phyloP scores from a whole-genome alignment of 2,797 vertebrate species.

The Sylvia borin region DNA sequence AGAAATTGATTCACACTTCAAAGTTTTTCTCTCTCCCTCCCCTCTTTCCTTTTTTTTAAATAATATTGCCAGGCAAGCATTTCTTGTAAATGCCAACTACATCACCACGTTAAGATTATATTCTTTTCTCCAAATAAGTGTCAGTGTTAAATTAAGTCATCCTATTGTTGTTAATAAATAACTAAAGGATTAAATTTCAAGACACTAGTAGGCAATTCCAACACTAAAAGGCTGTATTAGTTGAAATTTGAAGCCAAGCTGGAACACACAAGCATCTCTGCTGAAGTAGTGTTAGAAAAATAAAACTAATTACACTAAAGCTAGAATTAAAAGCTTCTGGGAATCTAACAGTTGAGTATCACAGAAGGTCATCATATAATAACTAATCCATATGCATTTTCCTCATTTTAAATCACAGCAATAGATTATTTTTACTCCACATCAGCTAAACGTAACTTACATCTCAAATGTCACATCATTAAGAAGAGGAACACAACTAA shows the following conservation, averaged over 20 bases:
- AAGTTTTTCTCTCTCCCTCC: fast-evolving
- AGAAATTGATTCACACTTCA: not conserved
- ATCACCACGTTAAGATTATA: not conserved
- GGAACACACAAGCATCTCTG: not conserved
- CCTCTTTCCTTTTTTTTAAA: fast-evolving
- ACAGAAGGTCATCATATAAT: not conserved
- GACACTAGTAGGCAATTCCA: not conserved
- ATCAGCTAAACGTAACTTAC: fast-evolving
- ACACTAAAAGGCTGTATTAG: not conserved
- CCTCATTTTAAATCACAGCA: not conserved
- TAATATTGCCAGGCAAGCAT: not conserved
- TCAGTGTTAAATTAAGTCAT: not conserved
- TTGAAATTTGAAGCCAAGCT: not conserved
- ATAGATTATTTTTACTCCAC: not conserved
- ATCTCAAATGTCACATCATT: fast-evolving
- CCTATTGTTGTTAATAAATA: not conserved
- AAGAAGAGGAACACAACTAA: not conserved
- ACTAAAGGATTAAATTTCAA: not conserved
- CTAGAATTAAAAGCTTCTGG: not conserved
- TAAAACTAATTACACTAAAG: not conserved
- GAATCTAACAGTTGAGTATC: not conserved
- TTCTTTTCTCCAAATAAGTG: not conserved
- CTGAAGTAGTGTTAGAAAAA: not conserved
- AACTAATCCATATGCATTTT: not conserved
- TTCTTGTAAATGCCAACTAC: not conserved